Evolutionary conservation across 2,888 invertebrate species (phyloP).

Genomic region (Erebia ligea): DNA sequence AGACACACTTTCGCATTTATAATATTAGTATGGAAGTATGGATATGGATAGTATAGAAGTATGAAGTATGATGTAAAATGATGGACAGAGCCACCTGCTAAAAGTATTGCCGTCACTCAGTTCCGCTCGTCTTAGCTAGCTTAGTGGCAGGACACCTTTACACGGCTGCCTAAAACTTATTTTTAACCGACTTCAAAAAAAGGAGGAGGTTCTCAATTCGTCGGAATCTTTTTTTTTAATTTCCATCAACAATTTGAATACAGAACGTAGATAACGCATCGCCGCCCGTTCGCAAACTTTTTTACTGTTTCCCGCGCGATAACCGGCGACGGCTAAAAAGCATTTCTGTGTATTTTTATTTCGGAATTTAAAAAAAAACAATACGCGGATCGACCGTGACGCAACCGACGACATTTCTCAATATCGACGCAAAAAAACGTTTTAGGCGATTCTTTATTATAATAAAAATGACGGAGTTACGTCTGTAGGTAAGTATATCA

Average conservation of each 20-base stretch:
- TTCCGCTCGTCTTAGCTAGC: not conserved
- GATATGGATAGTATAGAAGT: too few relatives aligned
- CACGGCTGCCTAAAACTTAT: not conserved
- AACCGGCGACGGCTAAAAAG: slow-evolving; percentile 77
- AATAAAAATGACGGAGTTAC: not conserved
- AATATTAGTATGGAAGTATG: too few relatives aligned
- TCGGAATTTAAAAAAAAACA: slow-evolving; percentile 56
- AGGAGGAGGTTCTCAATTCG: too few relatives aligned
- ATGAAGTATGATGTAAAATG: too few relatives aligned
- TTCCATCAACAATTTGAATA: slow-evolving; percentile 60
- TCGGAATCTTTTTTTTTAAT: too few relatives aligned
- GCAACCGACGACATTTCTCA: slow-evolving; percentile 73
- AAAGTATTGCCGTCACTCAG: not conserved
- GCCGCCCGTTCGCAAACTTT: slow-evolving; percentile 57
- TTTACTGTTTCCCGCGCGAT: slow-evolving; percentile 67
- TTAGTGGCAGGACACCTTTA: not conserved
- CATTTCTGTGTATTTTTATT: slow-evolving; percentile 74
- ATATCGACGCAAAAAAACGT: slow-evolving; percentile 58
- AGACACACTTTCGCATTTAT: too few relatives aligned
- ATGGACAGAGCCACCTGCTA: too few relatives aligned
- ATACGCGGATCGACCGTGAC: slow-evolving; percentile 59
- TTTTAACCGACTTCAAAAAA: too few relatives aligned
- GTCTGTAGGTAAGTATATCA: not conserved
- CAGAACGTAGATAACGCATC: slow-evolving; percentile 58
- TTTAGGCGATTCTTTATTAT: slow-evolving; percentile 46